Percentiles rank a stretch among this genome's conserved stretches.
phyloP scores from a whole-genome alignment of 2,888 invertebrate genomes.

The Yponomeuta malinellus region DNA sequence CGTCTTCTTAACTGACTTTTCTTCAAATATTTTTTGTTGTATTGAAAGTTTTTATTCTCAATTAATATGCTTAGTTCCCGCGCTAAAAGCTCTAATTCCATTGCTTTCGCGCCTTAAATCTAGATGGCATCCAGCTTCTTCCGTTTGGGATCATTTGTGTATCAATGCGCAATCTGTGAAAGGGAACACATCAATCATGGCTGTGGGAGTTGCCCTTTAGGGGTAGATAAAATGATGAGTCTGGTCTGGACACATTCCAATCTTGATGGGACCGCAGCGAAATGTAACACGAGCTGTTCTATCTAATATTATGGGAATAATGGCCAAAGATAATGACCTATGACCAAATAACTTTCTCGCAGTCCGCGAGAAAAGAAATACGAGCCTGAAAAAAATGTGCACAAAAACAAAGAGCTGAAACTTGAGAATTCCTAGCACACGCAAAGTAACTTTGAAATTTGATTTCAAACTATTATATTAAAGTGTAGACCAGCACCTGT shows the following conservation, averaged over 20 bases:
- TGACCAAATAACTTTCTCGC: not conserved
- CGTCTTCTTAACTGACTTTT: too few relatives aligned
- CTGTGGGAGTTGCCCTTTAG: not conserved
- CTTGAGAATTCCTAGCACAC: too few relatives aligned
- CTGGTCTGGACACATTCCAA: constrained; percentile 5
- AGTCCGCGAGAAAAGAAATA: not conserved
- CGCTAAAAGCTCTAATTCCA: too few relatives aligned
- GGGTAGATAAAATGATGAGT: constrained; percentile 9
- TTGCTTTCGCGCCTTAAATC: not conserved
- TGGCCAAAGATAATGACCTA: not conserved
- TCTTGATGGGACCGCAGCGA: constrained; percentile 5
- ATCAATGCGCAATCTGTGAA: not conserved
- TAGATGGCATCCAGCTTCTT: not conserved
- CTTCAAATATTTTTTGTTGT: too few relatives aligned
- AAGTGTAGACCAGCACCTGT: not conserved
- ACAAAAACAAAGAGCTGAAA: too few relatives aligned
- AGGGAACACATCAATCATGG: constrained; percentile 4
- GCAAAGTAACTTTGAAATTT: not conserved
- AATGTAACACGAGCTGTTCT: not conserved
- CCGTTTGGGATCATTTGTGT: not conserved
- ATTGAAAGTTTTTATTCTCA: too few relatives aligned
- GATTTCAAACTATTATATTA: constrained; percentile 6
- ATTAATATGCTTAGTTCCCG: too few relatives aligned
- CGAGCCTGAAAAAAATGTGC: too few relatives aligned
- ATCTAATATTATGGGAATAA: not conserved